A percentile compares a stretch with the other conserved stretches of the same genome.
These are phyloP conservation scores for Mechanitis messenoides DNA, from an alignment of 2,888 invertebrate species.

Conservation along the genomic window DNA sequence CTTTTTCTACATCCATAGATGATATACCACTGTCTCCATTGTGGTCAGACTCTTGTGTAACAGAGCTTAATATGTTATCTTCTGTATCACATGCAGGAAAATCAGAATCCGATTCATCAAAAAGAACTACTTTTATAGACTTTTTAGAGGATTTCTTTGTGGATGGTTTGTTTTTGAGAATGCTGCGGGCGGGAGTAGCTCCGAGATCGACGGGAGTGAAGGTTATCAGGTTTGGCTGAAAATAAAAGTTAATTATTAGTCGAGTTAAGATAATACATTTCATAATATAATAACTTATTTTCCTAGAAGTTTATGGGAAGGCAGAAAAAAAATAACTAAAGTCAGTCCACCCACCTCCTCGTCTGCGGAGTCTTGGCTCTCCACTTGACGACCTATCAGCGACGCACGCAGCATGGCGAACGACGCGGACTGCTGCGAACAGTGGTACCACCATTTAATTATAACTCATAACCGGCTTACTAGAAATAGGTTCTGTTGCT, in stretches of 20 bases:
- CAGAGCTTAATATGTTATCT: conserved; percentile 7
- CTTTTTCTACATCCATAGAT: conserved; percentile 37
- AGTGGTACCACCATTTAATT: neutral
- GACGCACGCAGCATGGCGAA: conserved; percentile 65
- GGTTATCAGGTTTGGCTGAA: conserved; percentile 40
- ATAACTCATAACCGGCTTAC: too few relatives aligned
- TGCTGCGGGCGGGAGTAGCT: conserved; percentile 62
- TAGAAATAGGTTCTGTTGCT: too few relatives aligned
- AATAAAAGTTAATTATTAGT: neutral
- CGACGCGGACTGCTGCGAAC: conserved; percentile 49
- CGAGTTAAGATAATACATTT: too few relatives aligned
- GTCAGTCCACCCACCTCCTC: neutral
- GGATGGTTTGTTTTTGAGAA: conserved; percentile 46
- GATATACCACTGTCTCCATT: conserved; percentile 29
- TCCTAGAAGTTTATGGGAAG: too few relatives aligned
- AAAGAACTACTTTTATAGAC: conserved; percentile 57
- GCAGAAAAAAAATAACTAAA: neutral
- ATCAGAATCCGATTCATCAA: conserved; percentile 42
- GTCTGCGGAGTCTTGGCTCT: conserved; percentile 41
- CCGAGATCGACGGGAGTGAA: conserved; percentile 41
- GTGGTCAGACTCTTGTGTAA: conserved; percentile 16
- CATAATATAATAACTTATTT: too few relatives aligned
- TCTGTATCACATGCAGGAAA: conserved; percentile 17
- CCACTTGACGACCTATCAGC: conserved; percentile 47
- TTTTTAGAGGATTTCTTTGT: conserved; percentile 43